phyloP scores from a whole-genome alignment of 2,888 invertebrate species.

The Napeogenes inachia region DNA sequence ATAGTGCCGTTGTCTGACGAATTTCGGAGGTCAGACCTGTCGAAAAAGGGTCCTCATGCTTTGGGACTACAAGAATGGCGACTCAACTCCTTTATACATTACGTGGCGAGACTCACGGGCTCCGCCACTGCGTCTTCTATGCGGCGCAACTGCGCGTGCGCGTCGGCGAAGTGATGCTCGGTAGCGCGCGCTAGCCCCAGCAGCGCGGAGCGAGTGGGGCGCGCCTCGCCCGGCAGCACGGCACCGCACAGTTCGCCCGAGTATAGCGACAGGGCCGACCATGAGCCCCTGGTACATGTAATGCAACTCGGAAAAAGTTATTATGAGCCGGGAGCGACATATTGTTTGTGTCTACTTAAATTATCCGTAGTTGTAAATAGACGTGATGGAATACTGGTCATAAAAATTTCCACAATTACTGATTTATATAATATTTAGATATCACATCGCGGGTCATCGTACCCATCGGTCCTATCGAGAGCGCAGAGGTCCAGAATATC shows the following conservation, averaged over 20 bases:
- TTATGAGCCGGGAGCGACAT: no score
- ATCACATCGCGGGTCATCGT: constrained; percentile 9
- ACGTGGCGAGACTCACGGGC: constrained; percentile 60
- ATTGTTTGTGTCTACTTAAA: no score
- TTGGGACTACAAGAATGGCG: no score
- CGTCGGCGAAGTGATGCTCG: constrained; percentile 95
- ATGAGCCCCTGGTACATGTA: constrained; percentile 69
- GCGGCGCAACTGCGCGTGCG: constrained; percentile 90
- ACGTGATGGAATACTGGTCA: no score
- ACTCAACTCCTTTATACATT: no score
- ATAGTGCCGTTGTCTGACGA: no score
- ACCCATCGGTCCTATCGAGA: constrained; percentile 47
- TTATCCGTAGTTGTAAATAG: no score
- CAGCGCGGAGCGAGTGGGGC: constrained; percentile 78
- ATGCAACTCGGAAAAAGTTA: neutral
- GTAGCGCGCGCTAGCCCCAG: constrained; percentile 78
- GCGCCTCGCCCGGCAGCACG: constrained; percentile 80
- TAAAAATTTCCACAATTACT: no score
- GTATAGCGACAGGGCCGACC: constrained; percentile 95
- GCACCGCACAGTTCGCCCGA: constrained; percentile 92
- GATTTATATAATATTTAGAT: no score
- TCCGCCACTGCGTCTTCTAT: constrained; percentile 78
- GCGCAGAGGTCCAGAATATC: constrained; percentile 80
- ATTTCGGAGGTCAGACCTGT: no score
- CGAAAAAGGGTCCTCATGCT: no score